A percentile compares a stretch with the other conserved stretches of the same genome.
These are phyloP conservation scores for Sturnira hondurensis DNA, from an alignment of 2,113 vertebrate species.

Conservation along the genomic window DNA sequence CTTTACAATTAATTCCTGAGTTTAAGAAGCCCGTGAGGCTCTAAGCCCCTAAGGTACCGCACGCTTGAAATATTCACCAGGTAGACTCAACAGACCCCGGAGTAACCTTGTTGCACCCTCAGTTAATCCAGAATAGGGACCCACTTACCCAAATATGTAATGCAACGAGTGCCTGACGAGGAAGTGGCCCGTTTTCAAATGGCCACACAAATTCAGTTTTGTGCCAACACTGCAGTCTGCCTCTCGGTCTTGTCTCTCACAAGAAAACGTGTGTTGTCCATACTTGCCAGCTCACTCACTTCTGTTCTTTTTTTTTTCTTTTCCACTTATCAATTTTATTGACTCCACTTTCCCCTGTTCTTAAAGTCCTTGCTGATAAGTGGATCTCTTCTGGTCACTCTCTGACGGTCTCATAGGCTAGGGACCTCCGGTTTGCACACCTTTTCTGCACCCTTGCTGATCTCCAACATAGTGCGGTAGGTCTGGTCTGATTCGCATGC, in stretches of 20 bases:
- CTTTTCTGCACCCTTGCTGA: neutral
- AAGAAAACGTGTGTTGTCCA: slow-evolving; percentile 2
- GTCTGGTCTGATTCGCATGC: neutral
- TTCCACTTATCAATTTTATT: too few relatives aligned
- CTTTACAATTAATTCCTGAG: neutral
- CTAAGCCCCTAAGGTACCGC: neutral
- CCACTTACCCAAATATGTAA: neutral
- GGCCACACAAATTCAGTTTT: neutral
- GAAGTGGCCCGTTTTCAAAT: slow-evolving; percentile 37
- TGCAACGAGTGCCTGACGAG: neutral
- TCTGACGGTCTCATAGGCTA: neutral
- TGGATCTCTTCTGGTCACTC: neutral
- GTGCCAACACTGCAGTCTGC: neutral
- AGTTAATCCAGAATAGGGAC: neutral
- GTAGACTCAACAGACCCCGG: neutral
- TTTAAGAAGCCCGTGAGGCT: neutral
- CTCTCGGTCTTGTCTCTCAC: neutral
- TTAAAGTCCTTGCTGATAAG: neutral
- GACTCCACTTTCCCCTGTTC: neutral
- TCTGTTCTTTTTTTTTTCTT: too few relatives aligned
- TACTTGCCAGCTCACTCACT: neutral
- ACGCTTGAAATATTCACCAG: neutral
- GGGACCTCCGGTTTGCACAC: neutral
- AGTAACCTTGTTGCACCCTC: neutral
- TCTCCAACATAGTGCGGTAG: neutral